Conservation (phyloP, 53 echinoderm and acorn worm species). For the Apostichopus leukothele region DNA sequence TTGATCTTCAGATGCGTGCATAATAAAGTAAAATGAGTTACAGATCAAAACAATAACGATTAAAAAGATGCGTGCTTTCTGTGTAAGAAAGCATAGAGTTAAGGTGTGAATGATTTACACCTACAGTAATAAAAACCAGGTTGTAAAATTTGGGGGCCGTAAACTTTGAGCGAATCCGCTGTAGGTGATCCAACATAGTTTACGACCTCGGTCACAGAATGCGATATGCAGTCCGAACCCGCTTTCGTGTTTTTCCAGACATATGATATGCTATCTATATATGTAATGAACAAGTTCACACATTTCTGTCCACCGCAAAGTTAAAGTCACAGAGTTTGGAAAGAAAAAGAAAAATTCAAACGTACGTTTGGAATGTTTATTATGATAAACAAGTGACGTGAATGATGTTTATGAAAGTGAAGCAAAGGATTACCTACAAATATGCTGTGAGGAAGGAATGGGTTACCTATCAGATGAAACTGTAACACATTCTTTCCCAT, state of each 20-base stretch:
- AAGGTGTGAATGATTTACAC: constrained; percentile 52
- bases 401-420: too few species aligned
- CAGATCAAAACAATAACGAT: constrained; percentile 51
- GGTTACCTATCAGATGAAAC: too few species aligned
- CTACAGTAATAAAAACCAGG: constrained; percentile 45
- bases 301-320: constrained; percentile 22
- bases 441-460: too few species aligned
- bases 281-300: constrained; percentile 24
- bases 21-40: constrained; percentile 53
- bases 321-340: not conserved
- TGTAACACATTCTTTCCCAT: too few species aligned
- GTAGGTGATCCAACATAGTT: constrained; percentile 43
- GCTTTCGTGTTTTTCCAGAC: not conserved
- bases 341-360: not conserved
- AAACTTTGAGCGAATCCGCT: constrained; percentile 39
- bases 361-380: not conserved
- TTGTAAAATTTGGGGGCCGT: constrained; percentile 35
- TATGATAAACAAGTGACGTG: constrained; percentile 1
- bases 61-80: constrained; percentile 35
- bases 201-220: constrained; percentile 41
- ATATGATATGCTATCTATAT: not conserved
- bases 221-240: not conserved
- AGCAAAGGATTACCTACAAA: too few species aligned
- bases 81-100: constrained; percentile 21
- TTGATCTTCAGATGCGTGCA: constrained; percentile 34